Conservation (phyloP, 2,113 vertebrate genomes). For the Megaptera novaeangliae region DNA sequence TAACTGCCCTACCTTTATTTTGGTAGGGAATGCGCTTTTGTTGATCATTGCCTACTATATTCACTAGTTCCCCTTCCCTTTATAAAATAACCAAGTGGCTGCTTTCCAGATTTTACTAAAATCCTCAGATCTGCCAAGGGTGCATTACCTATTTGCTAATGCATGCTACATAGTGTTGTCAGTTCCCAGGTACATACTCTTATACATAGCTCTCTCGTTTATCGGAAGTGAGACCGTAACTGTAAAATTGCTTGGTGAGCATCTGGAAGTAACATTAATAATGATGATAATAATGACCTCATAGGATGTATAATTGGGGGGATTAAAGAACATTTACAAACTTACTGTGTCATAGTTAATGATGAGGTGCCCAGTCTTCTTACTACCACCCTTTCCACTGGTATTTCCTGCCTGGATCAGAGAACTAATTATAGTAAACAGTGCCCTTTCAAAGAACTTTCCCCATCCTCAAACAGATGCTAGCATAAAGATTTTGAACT, state of each 20-base stretch:
- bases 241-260: conserved; percentile 34
- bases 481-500: conserved; percentile 39
- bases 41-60: neutral
- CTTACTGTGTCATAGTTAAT: conserved; percentile 46
- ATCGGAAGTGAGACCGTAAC: conserved; percentile 36
- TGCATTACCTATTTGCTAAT: conserved; percentile 7
- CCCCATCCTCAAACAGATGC: neutral
- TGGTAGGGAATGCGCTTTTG: neutral
- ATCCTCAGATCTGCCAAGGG: neutral
- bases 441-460: conserved; percentile 30
- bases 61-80: neutral
- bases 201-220: conserved; percentile 14
- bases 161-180: neutral
- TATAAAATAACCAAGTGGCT: conserved; percentile 11
- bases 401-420: conserved; percentile 65
- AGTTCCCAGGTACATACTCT: neutral
- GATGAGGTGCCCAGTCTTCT: conserved; percentile 51
- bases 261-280: conserved; percentile 61
- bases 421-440: conserved; percentile 48
- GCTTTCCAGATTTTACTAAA: conserved; percentile 14
- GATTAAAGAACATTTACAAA: conserved; percentile 56
- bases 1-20: neutral
- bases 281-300: conserved; percentile 53
- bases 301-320: conserved; percentile 30
- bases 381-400: conserved; percentile 47